Evolutionary conservation across 2,888 invertebrate species (phyloP), one percentile per base, ranked within the genome.

Genomic region (Caenorhabditis imperialis): DNA sequence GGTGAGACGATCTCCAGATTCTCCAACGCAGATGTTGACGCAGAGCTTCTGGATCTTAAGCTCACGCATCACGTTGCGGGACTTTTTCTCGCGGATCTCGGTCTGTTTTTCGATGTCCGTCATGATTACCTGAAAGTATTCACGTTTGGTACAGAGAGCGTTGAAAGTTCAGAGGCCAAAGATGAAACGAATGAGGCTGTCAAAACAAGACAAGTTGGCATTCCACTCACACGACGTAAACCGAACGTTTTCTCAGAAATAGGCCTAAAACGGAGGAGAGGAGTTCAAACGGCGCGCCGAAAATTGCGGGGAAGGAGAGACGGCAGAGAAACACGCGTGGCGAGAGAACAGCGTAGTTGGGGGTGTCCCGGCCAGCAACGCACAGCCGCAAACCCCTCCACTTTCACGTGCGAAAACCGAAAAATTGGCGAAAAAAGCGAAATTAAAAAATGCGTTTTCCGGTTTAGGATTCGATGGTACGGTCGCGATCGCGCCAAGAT

Each of bases 1-100:
- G 27, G 91, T 91, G 79, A 91, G 85, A 81, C 91, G 89, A 84
- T 91, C 99, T 91, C 99, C 99, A 91, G 96, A 96, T 91, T 99
- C 99, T 88, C 99, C 99, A 54, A 99, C 99, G 91, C 96, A 96
- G 90, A 99, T 99, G 91, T 99, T 99, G 84, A 99, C 90, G 90
- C 98, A 99, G 72, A 99, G 91, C 91, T 99, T 99, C 81, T 95
- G 92, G 88, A 99, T 99, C 89, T 94, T 93, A 86, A 99, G 92
- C 90, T 99, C 97, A 83, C 95, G 91, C 99, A 99, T 99, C 85
- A 93, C 92, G 92, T 99, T 99, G 90, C 95, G 96, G 62, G 93
- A 91, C 86, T 94, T 93, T 79, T 88, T 88, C 57, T 88, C 86
- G 53, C 78, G 77, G 48, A 77, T 72, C 54, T 86, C 87, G 30